These are phyloP conservation scores for Kryptopterus vitreolus DNA, from an alignment of 2,797 vertebrate species.

Conservation along the genomic window DNA sequence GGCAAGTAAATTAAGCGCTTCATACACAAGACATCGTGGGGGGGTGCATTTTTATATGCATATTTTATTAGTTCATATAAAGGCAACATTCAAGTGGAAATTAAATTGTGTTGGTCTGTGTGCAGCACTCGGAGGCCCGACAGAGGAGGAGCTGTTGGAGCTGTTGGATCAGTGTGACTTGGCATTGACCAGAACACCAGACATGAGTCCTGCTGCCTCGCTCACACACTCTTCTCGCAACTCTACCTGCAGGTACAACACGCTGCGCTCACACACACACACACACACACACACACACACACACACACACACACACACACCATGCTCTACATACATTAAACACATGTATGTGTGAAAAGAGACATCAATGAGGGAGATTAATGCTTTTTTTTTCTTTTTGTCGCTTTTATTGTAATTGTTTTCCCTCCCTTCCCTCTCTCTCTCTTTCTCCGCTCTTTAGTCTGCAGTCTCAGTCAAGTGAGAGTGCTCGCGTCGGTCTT, in stretches of 20 bases:
- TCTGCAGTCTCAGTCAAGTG: constrained; percentile 76
- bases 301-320: neutral
- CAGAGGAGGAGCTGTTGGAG: constrained; percentile 84
- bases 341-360: neutral
- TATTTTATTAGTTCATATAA: neutral
- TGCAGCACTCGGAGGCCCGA: constrained; percentile 79
- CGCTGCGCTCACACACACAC: too few relatives aligned
- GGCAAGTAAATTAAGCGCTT: constrained; percentile 58
- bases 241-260: constrained; percentile 59
- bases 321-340: too few relatives aligned
- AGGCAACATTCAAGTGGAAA: neutral
- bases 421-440: neutral
- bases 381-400: neutral
- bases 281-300: constrained; percentile 26
- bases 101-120: neutral
- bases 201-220: constrained; percentile 74
- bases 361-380: neutral
- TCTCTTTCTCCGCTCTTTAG: constrained; percentile 55
- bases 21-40: neutral
- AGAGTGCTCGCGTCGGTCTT: constrained; percentile 49
- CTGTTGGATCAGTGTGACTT: constrained; percentile 88
- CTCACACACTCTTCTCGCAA: constrained; percentile 52
- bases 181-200: constrained; percentile 77
- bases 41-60: too few relatives aligned
- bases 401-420: too few relatives aligned